A percentile compares a stretch with the other conserved stretches of the same genome.
Evolutionary conservation across 2,888 invertebrate species (phyloP).

Genomic region (Mesorhabditis sp.): DNA sequence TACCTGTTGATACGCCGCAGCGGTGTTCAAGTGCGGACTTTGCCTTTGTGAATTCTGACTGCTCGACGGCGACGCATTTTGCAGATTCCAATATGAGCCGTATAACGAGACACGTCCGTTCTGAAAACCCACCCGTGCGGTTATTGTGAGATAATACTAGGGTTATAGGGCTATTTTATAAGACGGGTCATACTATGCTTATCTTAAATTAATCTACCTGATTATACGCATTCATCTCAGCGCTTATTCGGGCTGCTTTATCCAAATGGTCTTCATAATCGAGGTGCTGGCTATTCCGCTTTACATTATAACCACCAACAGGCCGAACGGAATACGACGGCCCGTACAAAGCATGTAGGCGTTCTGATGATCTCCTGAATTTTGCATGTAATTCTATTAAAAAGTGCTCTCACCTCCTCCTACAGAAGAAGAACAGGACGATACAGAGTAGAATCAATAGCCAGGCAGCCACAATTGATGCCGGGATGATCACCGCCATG

Average conservation of each 20-base stretch:
- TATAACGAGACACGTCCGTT: slow-evolving; percentile 53
- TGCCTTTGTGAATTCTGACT: background rate
- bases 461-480: slow-evolving; percentile 55
- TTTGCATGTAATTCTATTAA: background rate
- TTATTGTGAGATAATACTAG: background rate
- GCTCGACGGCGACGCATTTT: slow-evolving; percentile 9
- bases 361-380: slow-evolving; percentile 28
- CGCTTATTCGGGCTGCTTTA: slow-evolving; percentile 48
- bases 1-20: background rate
- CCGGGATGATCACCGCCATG: slow-evolving; percentile 50
- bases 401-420: slow-evolving; percentile 22
- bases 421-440: slow-evolving; percentile 51
- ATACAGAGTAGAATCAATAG: slow-evolving; percentile 52
- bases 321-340: slow-evolving; percentile 53
- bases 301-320: slow-evolving; percentile 14
- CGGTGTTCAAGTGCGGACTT: background rate
- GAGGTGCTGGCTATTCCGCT: slow-evolving; percentile 24
- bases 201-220: slow-evolving; percentile 14
- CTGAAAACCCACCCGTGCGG: slow-evolving; percentile 20
- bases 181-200: background rate
- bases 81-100: slow-evolving; percentile 56
- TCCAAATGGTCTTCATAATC: slow-evolving; percentile 57
- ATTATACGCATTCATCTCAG: slow-evolving; percentile 24
- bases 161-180: background rate
- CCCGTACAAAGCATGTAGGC: slow-evolving; percentile 50